Evolutionary conservation across 2,797 vertebrate species (phyloP).

Genomic region (Phyllotis vaccarum): DNA sequence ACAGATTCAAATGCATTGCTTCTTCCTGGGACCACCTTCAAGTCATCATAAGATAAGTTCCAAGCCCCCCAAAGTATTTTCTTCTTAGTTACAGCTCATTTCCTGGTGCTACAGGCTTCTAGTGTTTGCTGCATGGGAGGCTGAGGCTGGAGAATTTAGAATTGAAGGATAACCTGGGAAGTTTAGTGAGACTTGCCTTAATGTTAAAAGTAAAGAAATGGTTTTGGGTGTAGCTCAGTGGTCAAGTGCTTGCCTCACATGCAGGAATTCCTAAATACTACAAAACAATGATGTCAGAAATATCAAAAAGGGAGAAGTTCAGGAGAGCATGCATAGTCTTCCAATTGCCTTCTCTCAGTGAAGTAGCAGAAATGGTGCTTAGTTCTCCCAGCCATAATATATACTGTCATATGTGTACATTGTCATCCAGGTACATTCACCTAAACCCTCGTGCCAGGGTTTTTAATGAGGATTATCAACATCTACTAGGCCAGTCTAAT

Average conservation of each 20-base stretch:
- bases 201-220: neutral
- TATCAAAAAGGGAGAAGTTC: neutral
- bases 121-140: neutral
- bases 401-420: rapidly evolving
- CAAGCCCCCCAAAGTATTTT: neutral
- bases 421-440: neutral
- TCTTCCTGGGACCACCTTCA: neutral
- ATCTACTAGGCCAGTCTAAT: too few relatives aligned
- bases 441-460: neutral
- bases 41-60: neutral
- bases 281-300: neutral
- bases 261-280: neutral
- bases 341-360: neutral
- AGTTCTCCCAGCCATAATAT: rapidly evolving
- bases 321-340: neutral
- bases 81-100: too few relatives aligned
- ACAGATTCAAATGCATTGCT: neutral
- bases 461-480: rapidly evolving
- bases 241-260: neutral
- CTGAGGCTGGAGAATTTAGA: neutral
- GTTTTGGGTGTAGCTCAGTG: neutral
- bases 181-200: neutral
- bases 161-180: neutral
- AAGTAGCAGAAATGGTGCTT: neutral
- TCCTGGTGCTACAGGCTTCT: neutral